Evolutionary conservation across 2,113 vertebrate species (phyloP), one percentile per base, ranked within the genome.

Genomic region (Scomber scombrus): DNA sequence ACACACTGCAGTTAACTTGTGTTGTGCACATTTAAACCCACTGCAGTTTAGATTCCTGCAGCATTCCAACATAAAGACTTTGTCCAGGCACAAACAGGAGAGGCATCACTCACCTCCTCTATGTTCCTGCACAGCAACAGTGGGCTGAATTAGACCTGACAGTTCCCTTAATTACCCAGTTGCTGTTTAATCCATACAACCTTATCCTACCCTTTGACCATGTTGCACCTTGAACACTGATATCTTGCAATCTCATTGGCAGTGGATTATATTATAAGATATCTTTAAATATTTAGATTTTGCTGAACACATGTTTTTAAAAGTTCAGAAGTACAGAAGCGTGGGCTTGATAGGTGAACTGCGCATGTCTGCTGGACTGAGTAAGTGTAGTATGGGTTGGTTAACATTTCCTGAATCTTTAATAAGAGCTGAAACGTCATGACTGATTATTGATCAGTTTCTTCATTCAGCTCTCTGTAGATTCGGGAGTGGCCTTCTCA

Each of bases 401-500:
- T 11, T 15, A 40, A 9, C 5, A 7, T 40, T 7, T 40, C 34
- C 34, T 40, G 34, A 40, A 40, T 40, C 34, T 6, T 40, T 6
- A 40, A 9, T 40, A 9, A 40, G 34, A 40, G 34, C 34, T 40
- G 16, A 73, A 9, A 29, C 4, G 29, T 51, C n/a, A 18, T 13
- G 57, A 58, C 29, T 72, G 77, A 76, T 79, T 29, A 47, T 54
- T 29, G 57, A 68, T 69, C 40, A 31, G 50, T 51, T 80, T 56
- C 64, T 71, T 51, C 23, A 11, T 64, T 84, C 67, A 52, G 67
- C 50, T 61, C 63, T 65, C 74, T 81, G 49, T 55, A 63, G 72
- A 67, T 66, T 80, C 78, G 84, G 91, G 89, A 87, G 86, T 71
- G 89, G 89, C 85, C 60, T 86, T 77, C 68, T 84, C 68, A 31